phyloP scores from a whole-genome alignment of 30 jellyfish, hydroid and myxozoan genomes.

The Hydra vulgaris region DNA sequence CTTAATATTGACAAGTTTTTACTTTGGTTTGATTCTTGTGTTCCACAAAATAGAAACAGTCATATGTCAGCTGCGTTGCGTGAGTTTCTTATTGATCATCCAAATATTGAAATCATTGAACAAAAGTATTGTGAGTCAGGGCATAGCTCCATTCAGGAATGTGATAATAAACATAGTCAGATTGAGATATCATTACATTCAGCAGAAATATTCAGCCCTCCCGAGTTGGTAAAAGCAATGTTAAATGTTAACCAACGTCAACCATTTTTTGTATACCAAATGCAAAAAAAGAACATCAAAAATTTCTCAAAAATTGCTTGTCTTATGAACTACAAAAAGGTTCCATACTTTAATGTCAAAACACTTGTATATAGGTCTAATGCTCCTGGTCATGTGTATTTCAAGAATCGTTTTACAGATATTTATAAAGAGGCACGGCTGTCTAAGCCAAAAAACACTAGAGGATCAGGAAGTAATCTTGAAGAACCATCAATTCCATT shows the following conservation, averaged over 20 bases:
- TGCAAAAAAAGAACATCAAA: background rate
- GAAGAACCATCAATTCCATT: background rate
- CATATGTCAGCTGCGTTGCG: slow-evolving; percentile 13
- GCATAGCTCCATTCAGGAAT: slow-evolving; percentile 20
- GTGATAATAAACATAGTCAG: slow-evolving; percentile 7
- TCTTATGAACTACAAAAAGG: slow-evolving; percentile 6
- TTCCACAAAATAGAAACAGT: slow-evolving; percentile 13
- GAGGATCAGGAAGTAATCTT: background rate
- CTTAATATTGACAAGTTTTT: slow-evolving; percentile 1
- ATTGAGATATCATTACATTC: background rate
- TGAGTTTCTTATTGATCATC: slow-evolving; percentile 13
- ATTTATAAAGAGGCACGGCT: slow-evolving; percentile 6
- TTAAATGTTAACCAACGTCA: background rate
- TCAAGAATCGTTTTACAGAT: slow-evolving; percentile 1
- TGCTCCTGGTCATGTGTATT: slow-evolving; percentile 6
- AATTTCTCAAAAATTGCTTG: background rate
- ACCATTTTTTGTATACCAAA: background rate
- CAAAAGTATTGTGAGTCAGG: slow-evolving; percentile 28
- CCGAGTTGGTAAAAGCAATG: slow-evolving; percentile 1
- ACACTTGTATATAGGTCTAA: background rate
- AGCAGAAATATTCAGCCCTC: slow-evolving; percentile 1
- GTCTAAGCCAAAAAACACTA: slow-evolving; percentile 3
- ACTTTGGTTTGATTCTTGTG: slow-evolving; percentile 19
- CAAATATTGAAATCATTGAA: slow-evolving; percentile 9
- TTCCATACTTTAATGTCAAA: slow-evolving; percentile 4